A percentile compares a stretch with the other conserved stretches of the same genome.
Conservation (phyloP, 1,140 invertebrate genomes). For the Colletes gigas region DNA sequence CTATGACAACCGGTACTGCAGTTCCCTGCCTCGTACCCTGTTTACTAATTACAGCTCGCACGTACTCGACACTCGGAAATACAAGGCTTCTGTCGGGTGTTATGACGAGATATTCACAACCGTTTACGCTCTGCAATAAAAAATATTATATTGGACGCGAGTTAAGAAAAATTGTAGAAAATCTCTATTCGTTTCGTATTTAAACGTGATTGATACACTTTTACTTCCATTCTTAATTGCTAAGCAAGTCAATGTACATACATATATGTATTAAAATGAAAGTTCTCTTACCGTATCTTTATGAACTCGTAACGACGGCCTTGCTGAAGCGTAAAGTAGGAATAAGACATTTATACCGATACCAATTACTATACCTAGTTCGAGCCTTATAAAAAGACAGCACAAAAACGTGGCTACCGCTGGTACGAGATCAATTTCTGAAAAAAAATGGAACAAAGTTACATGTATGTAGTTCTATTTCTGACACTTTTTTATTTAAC, state of each 20-base stretch:
- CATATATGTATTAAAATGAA: background rate
- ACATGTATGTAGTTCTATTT: background rate
- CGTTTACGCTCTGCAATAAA: constrained; percentile 81
- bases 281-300: constrained; percentile 80
- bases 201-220: no score
- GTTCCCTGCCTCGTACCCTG: constrained; percentile 84
- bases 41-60: constrained; percentile 88
- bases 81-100: constrained; percentile 87
- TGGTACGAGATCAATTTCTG: constrained; percentile 87
- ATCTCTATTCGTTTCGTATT: no score
- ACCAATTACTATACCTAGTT: constrained; percentile 89
- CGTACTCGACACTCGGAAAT: constrained; percentile 90
- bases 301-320: constrained; percentile 85
- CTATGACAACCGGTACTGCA: constrained; percentile 87
- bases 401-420: constrained; percentile 85
- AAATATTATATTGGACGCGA: background rate
- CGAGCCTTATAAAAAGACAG: constrained; percentile 85
- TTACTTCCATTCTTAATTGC: background rate
- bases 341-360: constrained; percentile 87
- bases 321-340: constrained; percentile 87
- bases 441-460: constrained; percentile 75
- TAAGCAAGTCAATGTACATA: no score
- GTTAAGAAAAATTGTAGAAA: background rate
- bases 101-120: constrained; percentile 86
- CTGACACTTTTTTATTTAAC: no score